Base-by-base conservation (phyloP, 2,797 vertebrate genomes). In the Caiman crocodilus region DNA sequence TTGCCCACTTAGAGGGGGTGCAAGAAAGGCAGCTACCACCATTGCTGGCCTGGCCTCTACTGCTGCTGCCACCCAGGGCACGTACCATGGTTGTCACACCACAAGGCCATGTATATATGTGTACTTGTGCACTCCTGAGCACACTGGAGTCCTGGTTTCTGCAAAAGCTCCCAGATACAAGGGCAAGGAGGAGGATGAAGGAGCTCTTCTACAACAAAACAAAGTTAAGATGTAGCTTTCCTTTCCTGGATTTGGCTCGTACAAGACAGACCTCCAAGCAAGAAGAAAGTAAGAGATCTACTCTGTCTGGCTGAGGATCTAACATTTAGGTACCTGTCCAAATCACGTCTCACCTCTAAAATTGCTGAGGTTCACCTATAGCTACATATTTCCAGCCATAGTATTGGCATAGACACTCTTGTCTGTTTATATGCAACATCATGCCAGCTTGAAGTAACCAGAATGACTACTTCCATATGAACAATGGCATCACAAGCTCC, bases 401-500 rank as follows among this genome's bases (percentile, higher is more conserved):
- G 35, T 8, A 73, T 15, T 5, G 18, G 25, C 35, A 73, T 26
- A 73, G 23, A 23, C 9, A 73, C 23, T 50, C 76, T 86, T 32
- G 28, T 84, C 80, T 93, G 69, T 78, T 80, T 50, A 42, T 84
- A 73, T 64, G 26, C 67, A 4, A 50, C 25, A 25, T 25, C 73
- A 23, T 50, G 56, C 30, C 83, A 84, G 74, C 28, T 84, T 85
- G 67, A 85, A 94, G 88, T 85, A 91, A 88, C 78, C 89, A 84
- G 74, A 85, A 55, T 73, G 14, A 50, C 23, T 73, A 23, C 35
- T 50, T 73, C 23, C 61, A 91, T 76, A 56, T 35, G 77, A 96
- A 28, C 88, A 94, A 74, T 50, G 76, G 63, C 35, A 93, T 32
- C 59, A 78, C 64, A 90, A 96, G 91, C 77, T 95, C 91, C 92